These are phyloP conservation scores for Haliclona indistincta DNA, from an alignment of 37 sponge, comb jelly and placozoan genomes.

Conservation along the genomic window DNA sequence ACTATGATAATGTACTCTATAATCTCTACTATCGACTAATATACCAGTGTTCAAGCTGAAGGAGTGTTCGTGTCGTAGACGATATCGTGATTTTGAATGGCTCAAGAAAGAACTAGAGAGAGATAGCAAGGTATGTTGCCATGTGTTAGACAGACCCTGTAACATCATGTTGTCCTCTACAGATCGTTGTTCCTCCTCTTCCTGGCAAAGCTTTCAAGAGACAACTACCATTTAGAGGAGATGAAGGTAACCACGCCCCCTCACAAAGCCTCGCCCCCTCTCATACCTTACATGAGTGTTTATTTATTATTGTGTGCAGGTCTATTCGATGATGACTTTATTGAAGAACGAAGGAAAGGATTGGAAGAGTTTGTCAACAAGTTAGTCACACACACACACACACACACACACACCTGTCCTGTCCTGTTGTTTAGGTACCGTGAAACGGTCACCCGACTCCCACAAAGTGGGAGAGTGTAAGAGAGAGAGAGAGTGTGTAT, in stretches of 20 bases:
- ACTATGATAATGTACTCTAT: too few relatives aligned
- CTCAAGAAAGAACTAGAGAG: slow-evolving; percentile 93
- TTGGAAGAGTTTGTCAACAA: slow-evolving; percentile 96
- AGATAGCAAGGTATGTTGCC: slow-evolving; percentile 86
- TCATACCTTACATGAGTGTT: not conserved
- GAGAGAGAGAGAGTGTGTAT: too few relatives aligned
- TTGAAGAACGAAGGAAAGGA: slow-evolving; percentile 89
- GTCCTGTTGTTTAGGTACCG: too few relatives aligned
- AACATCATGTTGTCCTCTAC: not conserved
- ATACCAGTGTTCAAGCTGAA: slow-evolving; percentile 95
- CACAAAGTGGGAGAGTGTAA: too few relatives aligned
- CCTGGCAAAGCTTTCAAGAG: slow-evolving; percentile 96
- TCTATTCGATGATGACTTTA: slow-evolving; percentile 94
- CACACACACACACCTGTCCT: too few relatives aligned
- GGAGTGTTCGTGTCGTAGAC: slow-evolving; percentile 86
- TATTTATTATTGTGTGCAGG: slow-evolving; percentile 47
- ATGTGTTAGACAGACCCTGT: not conserved
- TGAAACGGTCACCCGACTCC: too few relatives aligned
- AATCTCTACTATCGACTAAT: too few relatives aligned
- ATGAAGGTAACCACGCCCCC: slow-evolving; percentile 80
- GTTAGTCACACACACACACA: slow-evolving; percentile 52
- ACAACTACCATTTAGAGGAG: slow-evolving; percentile 95
- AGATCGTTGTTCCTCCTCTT: slow-evolving; percentile 96
- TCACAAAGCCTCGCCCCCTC: not conserved
- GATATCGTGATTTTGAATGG: slow-evolving; percentile 99